These are phyloP conservation scores for Zoanthus sociatus DNA, from an alignment of 92 coral and sea anemone genomes.

Conservation along the genomic window DNA sequence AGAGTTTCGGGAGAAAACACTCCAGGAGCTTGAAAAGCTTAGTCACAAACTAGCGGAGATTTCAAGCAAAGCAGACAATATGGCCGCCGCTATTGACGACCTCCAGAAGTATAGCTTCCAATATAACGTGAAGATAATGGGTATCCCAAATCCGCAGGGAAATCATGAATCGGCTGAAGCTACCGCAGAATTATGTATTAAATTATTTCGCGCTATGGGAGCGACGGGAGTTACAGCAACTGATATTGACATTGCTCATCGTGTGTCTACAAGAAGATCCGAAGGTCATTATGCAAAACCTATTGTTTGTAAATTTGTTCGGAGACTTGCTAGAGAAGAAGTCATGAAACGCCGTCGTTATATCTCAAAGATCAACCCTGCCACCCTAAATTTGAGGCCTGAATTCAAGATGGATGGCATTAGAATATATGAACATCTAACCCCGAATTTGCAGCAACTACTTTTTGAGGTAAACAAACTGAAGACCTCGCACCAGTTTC, in stretches of 20 bases:
- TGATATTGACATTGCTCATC: neutral
- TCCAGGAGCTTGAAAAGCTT: constrained; percentile 36
- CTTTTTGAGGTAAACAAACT: neutral
- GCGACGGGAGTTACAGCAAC: constrained; percentile 1
- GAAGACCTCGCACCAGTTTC: neutral
- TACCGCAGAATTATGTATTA: neutral
- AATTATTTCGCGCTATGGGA: constrained; percentile 5
- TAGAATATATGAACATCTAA: neutral
- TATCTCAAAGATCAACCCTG: constrained; percentile 21
- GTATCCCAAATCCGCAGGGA: constrained; percentile 3
- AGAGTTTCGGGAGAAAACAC: constrained; percentile 40
- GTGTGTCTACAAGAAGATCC: constrained; percentile 5
- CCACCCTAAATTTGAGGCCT: neutral
- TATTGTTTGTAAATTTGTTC: neutral
- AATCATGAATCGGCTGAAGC: neutral
- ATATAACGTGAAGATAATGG: neutral
- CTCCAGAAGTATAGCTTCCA: constrained; percentile 2
- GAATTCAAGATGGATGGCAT: constrained; percentile 1
- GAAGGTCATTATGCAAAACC: constrained; percentile 41
- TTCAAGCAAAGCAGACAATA: constrained; percentile 38
- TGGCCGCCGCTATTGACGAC: constrained; percentile 44
- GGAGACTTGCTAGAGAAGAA: neutral
- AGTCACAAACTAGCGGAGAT: constrained; percentile 29
- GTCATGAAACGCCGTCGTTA: neutral
- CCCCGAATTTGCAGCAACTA: neutral